phyloP scores from a whole-genome alignment of 1,140 invertebrate genomes.

The Hylaeus anthracinus region DNA sequence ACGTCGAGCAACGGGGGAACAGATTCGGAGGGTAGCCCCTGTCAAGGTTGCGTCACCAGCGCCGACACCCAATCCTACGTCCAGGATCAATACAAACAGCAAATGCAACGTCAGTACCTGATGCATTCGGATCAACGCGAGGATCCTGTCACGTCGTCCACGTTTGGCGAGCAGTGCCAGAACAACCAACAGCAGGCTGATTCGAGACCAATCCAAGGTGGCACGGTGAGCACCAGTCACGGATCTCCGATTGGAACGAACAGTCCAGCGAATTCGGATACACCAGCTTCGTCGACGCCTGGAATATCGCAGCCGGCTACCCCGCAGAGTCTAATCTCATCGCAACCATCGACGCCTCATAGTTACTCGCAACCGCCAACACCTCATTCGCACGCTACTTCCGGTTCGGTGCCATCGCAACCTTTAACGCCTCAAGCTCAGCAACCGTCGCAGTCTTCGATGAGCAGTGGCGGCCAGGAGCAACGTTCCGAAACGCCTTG shows the following conservation, averaged over 20 bases:
- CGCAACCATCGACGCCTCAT: slow-evolving; percentile 76
- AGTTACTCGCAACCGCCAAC: slow-evolving; percentile 78
- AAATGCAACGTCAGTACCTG: slow-evolving; percentile 72
- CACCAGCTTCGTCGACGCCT: slow-evolving; percentile 70
- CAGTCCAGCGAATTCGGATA: slow-evolving; percentile 77
- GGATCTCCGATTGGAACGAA: slow-evolving; percentile 84
- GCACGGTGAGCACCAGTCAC: slow-evolving; percentile 88
- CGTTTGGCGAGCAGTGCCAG: slow-evolving; percentile 83
- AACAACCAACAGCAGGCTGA: slow-evolving; percentile 75
- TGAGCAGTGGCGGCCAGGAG: slow-evolving; percentile 49
- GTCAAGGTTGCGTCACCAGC: slow-evolving; percentile 71
- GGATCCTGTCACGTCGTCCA: slow-evolving; percentile 87
- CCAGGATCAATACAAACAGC: slow-evolving; percentile 74
- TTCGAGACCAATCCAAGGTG: slow-evolving; percentile 87
- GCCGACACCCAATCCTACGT: slow-evolving; percentile 70
- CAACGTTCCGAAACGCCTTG: slow-evolving; percentile 72
- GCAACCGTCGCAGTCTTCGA: slow-evolving; percentile 66
- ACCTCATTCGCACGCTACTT: slow-evolving; percentile 67
- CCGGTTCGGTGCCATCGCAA: slow-evolving; percentile 59
- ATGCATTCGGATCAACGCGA: slow-evolving; percentile 82
- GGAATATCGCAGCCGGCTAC: slow-evolving; percentile 76
- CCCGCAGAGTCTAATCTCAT: slow-evolving; percentile 75
- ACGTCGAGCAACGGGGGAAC: slow-evolving; percentile 69
- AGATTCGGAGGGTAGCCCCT: slow-evolving; percentile 72
- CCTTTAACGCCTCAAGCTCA: slow-evolving; percentile 63